Conservation (phyloP, 2,113 vertebrate species). For the Natator depressus region DNA sequence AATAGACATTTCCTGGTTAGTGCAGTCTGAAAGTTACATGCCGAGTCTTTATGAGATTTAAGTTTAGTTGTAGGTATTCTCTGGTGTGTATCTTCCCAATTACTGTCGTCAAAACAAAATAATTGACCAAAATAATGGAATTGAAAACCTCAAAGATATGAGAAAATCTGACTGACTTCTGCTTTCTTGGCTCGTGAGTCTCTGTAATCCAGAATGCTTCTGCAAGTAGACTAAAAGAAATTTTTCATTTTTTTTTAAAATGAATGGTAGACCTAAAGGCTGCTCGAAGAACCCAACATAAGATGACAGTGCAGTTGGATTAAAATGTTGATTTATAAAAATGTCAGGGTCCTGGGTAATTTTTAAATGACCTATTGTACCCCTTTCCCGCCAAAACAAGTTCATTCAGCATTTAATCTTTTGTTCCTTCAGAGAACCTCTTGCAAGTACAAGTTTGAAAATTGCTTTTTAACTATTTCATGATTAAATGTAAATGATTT, state of each 20-base stretch:
- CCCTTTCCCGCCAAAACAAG: background rate
- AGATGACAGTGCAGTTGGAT: background rate
- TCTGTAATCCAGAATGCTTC: background rate
- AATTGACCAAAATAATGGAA: background rate
- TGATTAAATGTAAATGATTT: background rate
- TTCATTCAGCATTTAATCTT: background rate
- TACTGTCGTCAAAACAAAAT: background rate
- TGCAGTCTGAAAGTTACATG: background rate
- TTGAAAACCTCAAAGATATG: background rate
- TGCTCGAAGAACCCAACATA: fast-evolving
- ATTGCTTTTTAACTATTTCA: background rate
- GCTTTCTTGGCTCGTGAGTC: background rate
- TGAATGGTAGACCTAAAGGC: background rate
- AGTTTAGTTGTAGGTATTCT: background rate
- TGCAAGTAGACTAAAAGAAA: background rate
- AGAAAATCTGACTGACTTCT: slow-evolving; percentile 1
- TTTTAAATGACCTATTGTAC: background rate
- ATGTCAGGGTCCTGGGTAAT: background rate
- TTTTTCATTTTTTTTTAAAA: background rate
- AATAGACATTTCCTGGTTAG: background rate
- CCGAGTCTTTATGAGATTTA: background rate
- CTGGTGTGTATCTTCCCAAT: background rate
- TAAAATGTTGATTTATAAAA: background rate
- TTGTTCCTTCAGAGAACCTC: background rate
- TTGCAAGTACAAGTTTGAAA: background rate